Conservation (phyloP, 2,797 vertebrate genomes). For the Petrocephalus sullivani region DNA sequence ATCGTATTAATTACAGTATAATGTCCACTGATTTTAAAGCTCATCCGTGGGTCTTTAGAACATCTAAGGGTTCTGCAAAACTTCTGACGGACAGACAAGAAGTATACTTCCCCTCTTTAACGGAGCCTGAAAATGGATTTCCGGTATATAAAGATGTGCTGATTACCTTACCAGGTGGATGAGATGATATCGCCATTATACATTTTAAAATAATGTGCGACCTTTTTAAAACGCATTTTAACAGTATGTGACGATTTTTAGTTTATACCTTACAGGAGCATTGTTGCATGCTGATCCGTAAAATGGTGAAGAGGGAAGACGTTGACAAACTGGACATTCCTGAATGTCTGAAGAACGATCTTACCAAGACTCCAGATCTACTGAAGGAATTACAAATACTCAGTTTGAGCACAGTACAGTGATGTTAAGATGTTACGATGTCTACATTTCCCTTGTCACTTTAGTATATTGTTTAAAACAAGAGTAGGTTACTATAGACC, state of each 20-base stretch:
- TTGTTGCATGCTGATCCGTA: slow-evolving; percentile 33
- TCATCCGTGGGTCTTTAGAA: slow-evolving; percentile 44
- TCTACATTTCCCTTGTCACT: neutral
- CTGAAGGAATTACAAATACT: slow-evolving; percentile 27
- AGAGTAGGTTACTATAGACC: neutral
- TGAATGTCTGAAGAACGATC: slow-evolving; percentile 23
- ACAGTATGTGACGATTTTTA: slow-evolving; percentile 11
- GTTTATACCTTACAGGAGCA: slow-evolving; percentile 36
- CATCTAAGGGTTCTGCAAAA: slow-evolving; percentile 26
- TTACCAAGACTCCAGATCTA: slow-evolving; percentile 22
- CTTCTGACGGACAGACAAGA: slow-evolving; percentile 31
- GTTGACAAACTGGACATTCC: slow-evolving; percentile 37
- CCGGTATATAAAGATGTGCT: slow-evolving; percentile 1
- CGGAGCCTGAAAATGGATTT: slow-evolving; percentile 4
- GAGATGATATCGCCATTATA: neutral
- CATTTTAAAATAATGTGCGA: neutral
- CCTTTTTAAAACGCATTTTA: neutral
- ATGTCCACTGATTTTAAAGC: slow-evolving; percentile 22
- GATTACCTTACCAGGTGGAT: slow-evolving; percentile 35
- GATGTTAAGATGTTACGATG: neutral
- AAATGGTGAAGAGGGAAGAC: slow-evolving; percentile 33
- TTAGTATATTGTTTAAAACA: neutral
- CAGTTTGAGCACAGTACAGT: neutral
- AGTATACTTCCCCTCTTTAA: slow-evolving; percentile 34
- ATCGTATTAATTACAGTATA: neutral